Percentiles rank a stretch among this genome's conserved stretches.
Evolutionary conservation across 2,888 invertebrate species (phyloP).

Genomic region (Clusia tigrina): DNA sequence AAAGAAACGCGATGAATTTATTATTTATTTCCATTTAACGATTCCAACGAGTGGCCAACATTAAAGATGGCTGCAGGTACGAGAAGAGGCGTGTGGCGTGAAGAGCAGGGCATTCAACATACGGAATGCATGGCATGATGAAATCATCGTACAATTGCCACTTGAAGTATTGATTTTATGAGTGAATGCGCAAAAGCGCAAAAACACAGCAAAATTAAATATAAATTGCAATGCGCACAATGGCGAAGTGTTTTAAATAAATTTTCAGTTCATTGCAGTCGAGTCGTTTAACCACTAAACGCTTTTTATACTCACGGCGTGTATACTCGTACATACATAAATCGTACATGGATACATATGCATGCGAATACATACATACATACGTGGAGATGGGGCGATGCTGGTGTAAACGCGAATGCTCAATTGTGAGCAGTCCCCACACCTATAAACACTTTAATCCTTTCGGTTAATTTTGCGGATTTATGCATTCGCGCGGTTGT

Average conservation of each 20-base stretch:
- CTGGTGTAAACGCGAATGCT: constrained; percentile 20
- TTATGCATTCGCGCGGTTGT: constrained; percentile 16
- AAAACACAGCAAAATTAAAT: not conserved
- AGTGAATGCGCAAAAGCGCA: not conserved
- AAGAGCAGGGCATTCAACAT: not conserved
- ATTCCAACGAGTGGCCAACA: not conserved
- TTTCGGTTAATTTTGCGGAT: constrained; percentile 28
- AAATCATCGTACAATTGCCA: not conserved
- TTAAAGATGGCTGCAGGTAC: not conserved
- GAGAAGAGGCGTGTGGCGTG: not conserved
- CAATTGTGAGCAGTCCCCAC: not conserved
- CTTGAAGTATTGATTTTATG: constrained; percentile 10
- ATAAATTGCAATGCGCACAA: not conserved
- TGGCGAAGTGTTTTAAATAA: not conserved
- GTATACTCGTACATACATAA: not conserved
- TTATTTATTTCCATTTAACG: constrained; percentile 9
- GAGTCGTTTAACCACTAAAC: constrained; percentile 40
- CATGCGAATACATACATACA: constrained; percentile 12
- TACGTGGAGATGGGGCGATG: too few species aligned
- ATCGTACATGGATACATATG: constrained; percentile 9
- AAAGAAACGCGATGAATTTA: not conserved
- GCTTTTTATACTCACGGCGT: constrained; percentile 20
- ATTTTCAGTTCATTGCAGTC: constrained; percentile 33
- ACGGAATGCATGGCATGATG: not conserved
- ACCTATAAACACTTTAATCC: constrained; percentile 29